phyloP scores from a whole-genome alignment of 2,113 vertebrate species.

The Pongo pygmaeus region DNA sequence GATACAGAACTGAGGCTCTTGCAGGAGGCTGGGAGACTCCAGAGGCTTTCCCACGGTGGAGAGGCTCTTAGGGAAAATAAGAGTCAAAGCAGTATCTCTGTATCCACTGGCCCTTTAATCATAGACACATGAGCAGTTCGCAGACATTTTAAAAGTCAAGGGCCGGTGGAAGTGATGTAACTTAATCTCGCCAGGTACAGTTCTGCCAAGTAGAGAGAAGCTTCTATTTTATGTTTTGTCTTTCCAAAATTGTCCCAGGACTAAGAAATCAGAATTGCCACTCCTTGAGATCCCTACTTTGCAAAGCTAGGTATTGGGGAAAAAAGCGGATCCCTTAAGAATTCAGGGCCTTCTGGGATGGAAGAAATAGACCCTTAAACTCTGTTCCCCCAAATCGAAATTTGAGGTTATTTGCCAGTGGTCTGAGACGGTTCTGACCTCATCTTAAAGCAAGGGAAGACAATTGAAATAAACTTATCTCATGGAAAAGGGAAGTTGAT shows the following conservation, averaged over 20 bases:
- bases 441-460: not conserved
- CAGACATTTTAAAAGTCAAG: not conserved
- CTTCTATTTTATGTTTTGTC: not conserved
- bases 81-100: not conserved
- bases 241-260: not conserved
- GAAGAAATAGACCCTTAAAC: not conserved
- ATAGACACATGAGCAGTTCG: not conserved
- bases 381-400: not conserved
- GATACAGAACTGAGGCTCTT: not conserved
- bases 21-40: not conserved
- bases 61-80: not conserved
- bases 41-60: not conserved
- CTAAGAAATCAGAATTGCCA: not conserved
- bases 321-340: not conserved
- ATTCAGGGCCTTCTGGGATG: not conserved
- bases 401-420: not conserved
- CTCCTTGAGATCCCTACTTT: not conserved
- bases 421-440: not conserved
- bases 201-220: not conserved
- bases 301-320: not conserved
- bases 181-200: not conserved
- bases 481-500: not conserved
- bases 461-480: not conserved
- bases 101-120: not conserved
- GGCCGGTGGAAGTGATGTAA: not conserved